Evolutionary conservation across 2,113 vertebrate species (phyloP).

Genomic region (Lagopus muta): DNA sequence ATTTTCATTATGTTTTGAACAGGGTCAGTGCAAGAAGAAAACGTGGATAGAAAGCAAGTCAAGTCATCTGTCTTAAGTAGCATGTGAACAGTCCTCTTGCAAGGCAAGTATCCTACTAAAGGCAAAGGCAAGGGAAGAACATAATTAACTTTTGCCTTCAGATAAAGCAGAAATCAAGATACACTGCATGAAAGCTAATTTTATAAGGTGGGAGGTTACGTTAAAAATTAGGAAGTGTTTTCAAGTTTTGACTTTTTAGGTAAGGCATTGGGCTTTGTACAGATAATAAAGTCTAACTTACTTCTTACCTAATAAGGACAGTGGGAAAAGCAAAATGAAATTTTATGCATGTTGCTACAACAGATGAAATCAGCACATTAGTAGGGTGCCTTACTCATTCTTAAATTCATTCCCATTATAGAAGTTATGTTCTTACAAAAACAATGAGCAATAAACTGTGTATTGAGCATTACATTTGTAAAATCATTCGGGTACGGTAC

Average conservation of each 20-base stretch:
- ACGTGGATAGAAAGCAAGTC: neutral
- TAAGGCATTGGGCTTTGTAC: neutral
- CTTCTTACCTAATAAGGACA: neutral
- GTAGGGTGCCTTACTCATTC: slow-evolving; percentile 57
- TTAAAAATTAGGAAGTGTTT: neutral
- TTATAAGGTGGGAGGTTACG: neutral
- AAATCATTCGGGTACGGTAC: neutral
- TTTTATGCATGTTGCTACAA: neutral
- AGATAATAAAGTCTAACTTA: neutral
- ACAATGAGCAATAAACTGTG: slow-evolving; percentile 33
- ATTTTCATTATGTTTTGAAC: slow-evolving; percentile 6
- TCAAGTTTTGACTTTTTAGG: neutral
- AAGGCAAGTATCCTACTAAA: slow-evolving; percentile 60
- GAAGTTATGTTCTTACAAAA: neutral
- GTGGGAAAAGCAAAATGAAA: neutral
- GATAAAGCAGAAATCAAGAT: slow-evolving; percentile 39
- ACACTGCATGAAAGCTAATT: neutral
- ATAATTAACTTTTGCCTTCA: slow-evolving; percentile 57
- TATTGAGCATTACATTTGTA: slow-evolving; percentile 15
- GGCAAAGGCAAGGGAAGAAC: slow-evolving; percentile 14
- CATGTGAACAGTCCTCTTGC: slow-evolving; percentile 12
- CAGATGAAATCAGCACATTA: neutral
- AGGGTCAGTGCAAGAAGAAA: slow-evolving; percentile 7
- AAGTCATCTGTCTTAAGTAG: slow-evolving; percentile 36
- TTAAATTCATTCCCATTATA: neutral